Percentiles rank a stretch among this genome's conserved stretches.
These are phyloP conservation scores for Beris chalybata DNA, from an alignment of 2,888 invertebrate species.

Conservation along the genomic window DNA sequence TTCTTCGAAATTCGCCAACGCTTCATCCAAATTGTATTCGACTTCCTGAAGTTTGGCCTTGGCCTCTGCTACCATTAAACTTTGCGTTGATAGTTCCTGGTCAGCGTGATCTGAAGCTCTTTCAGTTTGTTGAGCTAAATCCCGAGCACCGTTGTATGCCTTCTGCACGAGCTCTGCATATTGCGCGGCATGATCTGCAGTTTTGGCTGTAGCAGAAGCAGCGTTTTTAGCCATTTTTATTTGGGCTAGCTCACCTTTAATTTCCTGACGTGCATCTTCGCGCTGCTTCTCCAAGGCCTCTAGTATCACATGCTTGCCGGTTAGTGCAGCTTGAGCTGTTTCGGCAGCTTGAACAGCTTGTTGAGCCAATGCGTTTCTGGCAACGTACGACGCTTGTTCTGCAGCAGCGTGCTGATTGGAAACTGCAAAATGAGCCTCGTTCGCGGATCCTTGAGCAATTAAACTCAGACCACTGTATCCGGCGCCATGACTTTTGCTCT, in stretches of 20 bases:
- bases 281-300: constrained; percentile 70
- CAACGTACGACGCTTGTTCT: constrained; percentile 64
- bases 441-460: constrained; percentile 74
- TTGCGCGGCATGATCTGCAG: constrained; percentile 70
- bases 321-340: constrained; percentile 64
- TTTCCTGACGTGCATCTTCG: constrained; percentile 65
- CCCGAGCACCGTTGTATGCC: constrained; percentile 70
- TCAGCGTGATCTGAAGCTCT: constrained; percentile 65
- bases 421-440: constrained; percentile 75
- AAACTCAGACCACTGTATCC: constrained; percentile 64
- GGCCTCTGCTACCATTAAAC: constrained; percentile 76
- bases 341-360: constrained; percentile 68
- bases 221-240: constrained; percentile 70
- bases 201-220: constrained; percentile 65
- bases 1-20: constrained; percentile 70
- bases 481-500: constrained; percentile 58
- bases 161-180: constrained; percentile 68
- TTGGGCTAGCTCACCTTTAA: constrained; percentile 71
- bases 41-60: constrained; percentile 65
- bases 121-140: too few relatives aligned
- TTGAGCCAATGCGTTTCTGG: constrained; percentile 72
- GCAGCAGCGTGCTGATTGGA: constrained; percentile 75
- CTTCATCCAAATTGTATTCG: constrained; percentile 66
- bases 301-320: constrained; percentile 64
- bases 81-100: constrained; percentile 68